phyloP scores from a whole-genome alignment of 2,888 invertebrate species.

The Liposcelis brunnea region DNA sequence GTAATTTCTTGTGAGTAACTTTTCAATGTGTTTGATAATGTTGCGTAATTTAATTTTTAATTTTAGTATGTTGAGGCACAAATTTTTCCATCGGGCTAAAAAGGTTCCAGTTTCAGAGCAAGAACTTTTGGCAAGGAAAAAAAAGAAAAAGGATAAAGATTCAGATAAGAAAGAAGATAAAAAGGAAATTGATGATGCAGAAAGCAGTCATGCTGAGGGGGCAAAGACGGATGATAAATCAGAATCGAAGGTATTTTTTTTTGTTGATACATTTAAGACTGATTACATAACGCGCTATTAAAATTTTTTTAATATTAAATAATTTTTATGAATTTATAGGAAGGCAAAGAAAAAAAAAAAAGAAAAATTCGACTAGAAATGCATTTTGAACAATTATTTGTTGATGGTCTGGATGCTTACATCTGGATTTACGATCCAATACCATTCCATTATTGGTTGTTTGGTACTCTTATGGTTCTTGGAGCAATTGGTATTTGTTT shows the following conservation, averaged over 20 bases:
- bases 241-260: constrained; percentile 14
- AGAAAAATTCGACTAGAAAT: constrained; percentile 91
- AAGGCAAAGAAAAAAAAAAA: constrained; percentile 34
- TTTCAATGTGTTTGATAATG: neutral
- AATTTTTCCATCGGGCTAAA: constrained; percentile 88
- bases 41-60: constrained; percentile 5
- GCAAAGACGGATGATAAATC: constrained; percentile 26
- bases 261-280: neutral
- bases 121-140: neutral
- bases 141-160: constrained; percentile 5
- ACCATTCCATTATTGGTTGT: constrained; percentile 84
- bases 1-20: constrained; percentile 12
- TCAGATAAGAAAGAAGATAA: constrained; percentile 21
- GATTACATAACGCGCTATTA: no score
- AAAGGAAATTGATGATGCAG: constrained; percentile 30
- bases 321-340: constrained; percentile 5
- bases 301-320: no score
- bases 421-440: constrained; percentile 98
- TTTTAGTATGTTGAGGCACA: constrained; percentile 64
- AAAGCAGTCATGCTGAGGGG: constrained; percentile 36
- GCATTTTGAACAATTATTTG: constrained; percentile 88
- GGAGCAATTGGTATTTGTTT: constrained; percentile 91
- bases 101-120: constrained; percentile 59
- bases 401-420: constrained; percentile 87
- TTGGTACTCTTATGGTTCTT: constrained; percentile 74